A percentile compares a stretch with the other conserved stretches of the same genome.
Evolutionary conservation across 2,888 invertebrate species (phyloP).

Genomic region (Biston betularia): DNA sequence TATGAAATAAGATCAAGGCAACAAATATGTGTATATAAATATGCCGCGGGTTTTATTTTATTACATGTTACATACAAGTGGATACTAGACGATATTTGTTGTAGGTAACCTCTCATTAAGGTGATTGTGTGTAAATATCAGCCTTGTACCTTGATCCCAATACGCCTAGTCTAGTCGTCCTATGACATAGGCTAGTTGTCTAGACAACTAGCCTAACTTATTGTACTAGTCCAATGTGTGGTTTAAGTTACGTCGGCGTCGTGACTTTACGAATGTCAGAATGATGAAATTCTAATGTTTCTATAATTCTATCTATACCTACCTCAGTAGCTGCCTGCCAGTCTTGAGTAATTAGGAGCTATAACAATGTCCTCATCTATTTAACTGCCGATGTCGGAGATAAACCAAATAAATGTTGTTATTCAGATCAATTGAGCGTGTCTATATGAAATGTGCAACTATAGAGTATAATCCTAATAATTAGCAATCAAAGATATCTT

Average conservation of each 20-base stretch:
- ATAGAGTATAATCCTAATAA: background rate
- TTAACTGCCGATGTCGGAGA: background rate
- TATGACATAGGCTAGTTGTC: constrained; percentile 44
- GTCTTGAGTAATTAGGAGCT: too few relatives aligned
- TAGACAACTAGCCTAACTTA: constrained; percentile 29
- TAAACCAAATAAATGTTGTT: background rate
- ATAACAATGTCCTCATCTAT: background rate
- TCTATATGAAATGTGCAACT: too few relatives aligned
- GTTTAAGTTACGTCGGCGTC: constrained; percentile 10
- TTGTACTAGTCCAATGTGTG: constrained; percentile 10
- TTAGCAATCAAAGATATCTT: background rate
- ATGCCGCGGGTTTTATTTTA: constrained; percentile 19
- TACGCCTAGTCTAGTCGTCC: constrained; percentile 41
- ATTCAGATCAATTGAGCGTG: background rate
- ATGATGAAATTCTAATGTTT: background rate
- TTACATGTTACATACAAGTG: constrained; percentile 5
- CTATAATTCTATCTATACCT: background rate
- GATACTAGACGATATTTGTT: constrained; percentile 13
- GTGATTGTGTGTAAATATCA: constrained; percentile 45
- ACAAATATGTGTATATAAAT: background rate
- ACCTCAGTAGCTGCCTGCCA: background rate
- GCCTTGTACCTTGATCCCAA: constrained; percentile 54
- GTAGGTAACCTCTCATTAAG: constrained; percentile 28
- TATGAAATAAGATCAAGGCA: constrained; percentile 19
- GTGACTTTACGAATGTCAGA: constrained; percentile 20